These are phyloP conservation scores for Drosophila dunni DNA, from an alignment of 1,140 invertebrate species.

Conservation along the genomic window DNA sequence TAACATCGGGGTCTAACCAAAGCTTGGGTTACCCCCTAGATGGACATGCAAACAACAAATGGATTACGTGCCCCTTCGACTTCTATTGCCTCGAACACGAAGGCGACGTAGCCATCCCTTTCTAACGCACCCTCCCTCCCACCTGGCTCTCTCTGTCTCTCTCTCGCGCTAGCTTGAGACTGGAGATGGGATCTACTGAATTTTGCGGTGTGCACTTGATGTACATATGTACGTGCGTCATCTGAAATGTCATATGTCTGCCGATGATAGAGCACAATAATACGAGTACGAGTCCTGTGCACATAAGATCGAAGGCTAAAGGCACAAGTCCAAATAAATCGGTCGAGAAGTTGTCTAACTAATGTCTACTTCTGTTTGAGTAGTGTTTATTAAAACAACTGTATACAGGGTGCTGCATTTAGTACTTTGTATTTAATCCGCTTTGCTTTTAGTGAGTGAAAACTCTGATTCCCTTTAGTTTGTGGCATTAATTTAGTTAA, in stretches of 20 bases:
- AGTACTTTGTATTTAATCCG: no score
- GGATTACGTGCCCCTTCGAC: slow-evolving; percentile 68
- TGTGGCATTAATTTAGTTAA: no score
- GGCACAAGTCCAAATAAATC: background rate
- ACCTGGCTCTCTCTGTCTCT: background rate
- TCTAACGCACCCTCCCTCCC: background rate
- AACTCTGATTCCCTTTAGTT: no score
- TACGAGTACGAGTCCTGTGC: slow-evolving; percentile 1
- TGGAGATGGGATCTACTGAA: no score
- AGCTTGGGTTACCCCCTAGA: slow-evolving; percentile 30
- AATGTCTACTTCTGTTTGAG: no score
- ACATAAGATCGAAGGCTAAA: background rate
- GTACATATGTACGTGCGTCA: slow-evolving; percentile 13
- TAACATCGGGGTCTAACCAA: slow-evolving; percentile 26
- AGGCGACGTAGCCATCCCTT: background rate
- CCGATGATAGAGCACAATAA: slow-evolving; percentile 13
- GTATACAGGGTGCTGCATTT: no score
- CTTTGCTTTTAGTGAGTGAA: no score
- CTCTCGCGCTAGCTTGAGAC: background rate
- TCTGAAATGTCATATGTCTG: background rate
- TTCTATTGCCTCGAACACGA: slow-evolving; percentile 39
- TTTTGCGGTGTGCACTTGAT: slow-evolving; percentile 14
- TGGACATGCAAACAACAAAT: slow-evolving; percentile 70
- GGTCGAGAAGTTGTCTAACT: background rate
- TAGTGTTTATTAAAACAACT: no score